Conservation (phyloP, 2,888 invertebrate species). For the Mechanitis messenoides region DNA sequence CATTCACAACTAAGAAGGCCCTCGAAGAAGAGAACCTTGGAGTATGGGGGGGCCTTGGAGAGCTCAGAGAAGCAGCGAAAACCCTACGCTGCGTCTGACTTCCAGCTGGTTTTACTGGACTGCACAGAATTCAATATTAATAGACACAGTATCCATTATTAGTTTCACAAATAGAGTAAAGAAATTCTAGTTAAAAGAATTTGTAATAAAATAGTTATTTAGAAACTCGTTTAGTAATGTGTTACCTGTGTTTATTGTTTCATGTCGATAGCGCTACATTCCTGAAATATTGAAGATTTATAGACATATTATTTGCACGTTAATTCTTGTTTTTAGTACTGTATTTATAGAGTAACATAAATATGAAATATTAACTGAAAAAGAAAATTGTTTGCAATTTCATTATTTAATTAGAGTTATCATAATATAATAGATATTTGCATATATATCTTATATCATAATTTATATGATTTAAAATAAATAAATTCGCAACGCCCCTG, state of each 20-base stretch:
- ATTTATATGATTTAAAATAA: background rate
- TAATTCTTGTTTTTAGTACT: background rate
- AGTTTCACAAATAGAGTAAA: background rate
- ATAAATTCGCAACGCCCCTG: background rate
- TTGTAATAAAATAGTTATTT: background rate
- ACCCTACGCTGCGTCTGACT: too few species aligned
- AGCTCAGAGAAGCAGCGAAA: too few species aligned
- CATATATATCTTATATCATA: too few species aligned
- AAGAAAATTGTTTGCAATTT: too few species aligned
- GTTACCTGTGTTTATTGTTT: background rate
- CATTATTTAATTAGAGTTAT: too few species aligned
- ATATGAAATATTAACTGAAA: too few species aligned
- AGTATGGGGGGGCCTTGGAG: too few species aligned
- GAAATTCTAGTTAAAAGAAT: background rate
- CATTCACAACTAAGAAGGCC: too few species aligned
- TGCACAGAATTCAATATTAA: background rate
- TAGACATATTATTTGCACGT: background rate
- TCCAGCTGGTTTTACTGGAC: too few species aligned
- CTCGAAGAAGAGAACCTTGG: too few species aligned
- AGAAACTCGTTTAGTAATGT: slow-evolving; percentile 1
- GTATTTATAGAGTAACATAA: background rate
- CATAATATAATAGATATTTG: too few species aligned
- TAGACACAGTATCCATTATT: background rate
- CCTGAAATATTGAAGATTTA: background rate
- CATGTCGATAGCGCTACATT: background rate